A percentile compares a stretch with the other conserved stretches of the same genome.
Evolutionary conservation across 2,113 vertebrate genomes (phyloP).

Genomic region (Pampusana beccarii): DNA sequence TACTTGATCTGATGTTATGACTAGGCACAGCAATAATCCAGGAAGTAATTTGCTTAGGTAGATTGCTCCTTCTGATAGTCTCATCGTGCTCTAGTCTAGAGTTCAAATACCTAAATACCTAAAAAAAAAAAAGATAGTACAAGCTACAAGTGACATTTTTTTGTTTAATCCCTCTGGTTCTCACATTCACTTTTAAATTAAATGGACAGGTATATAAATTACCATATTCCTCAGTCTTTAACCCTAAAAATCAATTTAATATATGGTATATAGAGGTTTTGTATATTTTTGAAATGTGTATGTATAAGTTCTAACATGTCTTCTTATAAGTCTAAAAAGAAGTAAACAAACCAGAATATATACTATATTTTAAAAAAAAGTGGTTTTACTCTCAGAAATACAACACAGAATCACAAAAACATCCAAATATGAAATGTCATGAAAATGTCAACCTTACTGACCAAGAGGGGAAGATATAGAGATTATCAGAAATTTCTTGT

Average conservation of each 20-base stretch:
- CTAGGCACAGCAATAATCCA: not conserved
- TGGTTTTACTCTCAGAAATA: not conserved
- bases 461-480: not conserved
- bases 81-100: not conserved
- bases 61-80: not conserved
- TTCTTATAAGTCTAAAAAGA: not conserved
- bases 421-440: not conserved
- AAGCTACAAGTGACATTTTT: not conserved
- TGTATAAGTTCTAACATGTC: not conserved
- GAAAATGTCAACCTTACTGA: not conserved
- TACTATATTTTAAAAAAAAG: not conserved
- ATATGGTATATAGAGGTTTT: not conserved
- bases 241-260: not conserved
- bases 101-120: not conserved
- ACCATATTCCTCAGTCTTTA: not conserved
- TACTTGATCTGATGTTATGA: not conserved
- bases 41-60: not conserved
- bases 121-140: not conserved
- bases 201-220: rapidly evolving
- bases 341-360: not conserved
- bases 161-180: not conserved
- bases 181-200: not conserved
- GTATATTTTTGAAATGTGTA: not conserved
- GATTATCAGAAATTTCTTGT: not conserved
- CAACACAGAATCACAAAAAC: not conserved